phyloP scores from a whole-genome alignment of 1,140 invertebrate species.

The Drosophila sp. region DNA sequence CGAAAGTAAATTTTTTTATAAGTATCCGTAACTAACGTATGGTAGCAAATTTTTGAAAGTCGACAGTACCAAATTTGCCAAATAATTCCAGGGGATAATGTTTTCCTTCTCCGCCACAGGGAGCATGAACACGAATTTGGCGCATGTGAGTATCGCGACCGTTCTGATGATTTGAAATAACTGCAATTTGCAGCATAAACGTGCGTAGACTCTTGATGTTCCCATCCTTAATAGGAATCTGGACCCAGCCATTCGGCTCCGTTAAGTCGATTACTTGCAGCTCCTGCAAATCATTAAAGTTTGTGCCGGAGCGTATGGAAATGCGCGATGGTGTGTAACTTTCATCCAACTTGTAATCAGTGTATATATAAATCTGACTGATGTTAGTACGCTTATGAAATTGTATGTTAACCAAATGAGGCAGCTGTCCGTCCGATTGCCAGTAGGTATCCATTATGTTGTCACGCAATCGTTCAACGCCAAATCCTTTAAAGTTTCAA shows the following conservation, averaged over 20 bases:
- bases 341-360: conserved; percentile 99
- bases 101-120: conserved; percentile 89
- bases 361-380: conserved; percentile 97
- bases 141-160: conserved; percentile 99
- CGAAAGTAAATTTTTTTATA: not conserved
- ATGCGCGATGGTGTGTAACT: conserved; percentile 99
- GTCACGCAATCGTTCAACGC: conserved; percentile 98
- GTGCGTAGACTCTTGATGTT: conserved; percentile 95
- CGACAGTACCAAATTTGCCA: conserved; percentile 91
- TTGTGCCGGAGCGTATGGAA: conserved; percentile 96
- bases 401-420: conserved; percentile 99
- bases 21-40: conserved; percentile 86
- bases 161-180: conserved; percentile 99
- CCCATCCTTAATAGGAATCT: conserved; percentile 95
- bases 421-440: conserved; percentile 99
- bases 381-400: conserved; percentile 98
- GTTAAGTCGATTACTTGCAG: conserved; percentile 97
- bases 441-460: conserved; percentile 98
- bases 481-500: conserved; percentile 90
- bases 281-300: conserved; percentile 99
- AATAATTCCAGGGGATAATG: conserved; percentile 90
- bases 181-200: conserved; percentile 98
- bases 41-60: conserved; percentile 92
- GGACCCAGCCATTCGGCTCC: conserved; percentile 97
- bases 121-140: conserved; percentile 98